phyloP scores from a whole-genome alignment of 2,797 vertebrate species.

The Gymnothorax javanicus region DNA sequence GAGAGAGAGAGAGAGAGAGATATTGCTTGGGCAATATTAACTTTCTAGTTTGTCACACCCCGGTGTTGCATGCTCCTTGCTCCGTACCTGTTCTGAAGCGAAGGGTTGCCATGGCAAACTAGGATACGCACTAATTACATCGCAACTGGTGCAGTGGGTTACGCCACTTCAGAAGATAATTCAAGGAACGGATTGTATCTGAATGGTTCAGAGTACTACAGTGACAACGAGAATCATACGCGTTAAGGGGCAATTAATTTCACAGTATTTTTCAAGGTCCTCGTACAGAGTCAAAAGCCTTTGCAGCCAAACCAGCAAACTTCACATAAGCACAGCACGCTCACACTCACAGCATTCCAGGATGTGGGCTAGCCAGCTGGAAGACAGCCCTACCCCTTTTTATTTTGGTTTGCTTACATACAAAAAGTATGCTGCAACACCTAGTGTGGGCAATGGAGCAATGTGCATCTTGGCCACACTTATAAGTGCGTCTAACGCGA shows the following conservation, averaged over 20 bases:
- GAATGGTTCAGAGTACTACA: not conserved
- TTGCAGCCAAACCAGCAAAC: too few relatives aligned
- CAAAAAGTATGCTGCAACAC: too few relatives aligned
- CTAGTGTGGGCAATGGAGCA: too few relatives aligned
- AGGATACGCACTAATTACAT: not conserved
- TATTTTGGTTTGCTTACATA: not conserved
- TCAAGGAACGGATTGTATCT: not conserved
- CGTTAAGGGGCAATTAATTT: not conserved
- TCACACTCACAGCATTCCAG: not conserved
- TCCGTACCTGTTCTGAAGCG: not conserved
- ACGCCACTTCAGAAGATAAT: not conserved
- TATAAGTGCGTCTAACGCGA: too few relatives aligned
- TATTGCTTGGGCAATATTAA: not conserved
- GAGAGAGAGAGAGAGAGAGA: not conserved
- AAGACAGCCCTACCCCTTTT: not conserved
- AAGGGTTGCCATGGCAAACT: not conserved
- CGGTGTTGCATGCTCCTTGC: not conserved
- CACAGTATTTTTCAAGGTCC: not conserved
- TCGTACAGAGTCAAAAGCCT: not conserved
- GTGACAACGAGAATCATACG: not conserved
- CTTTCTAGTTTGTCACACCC: not conserved
- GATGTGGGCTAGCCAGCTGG: not conserved
- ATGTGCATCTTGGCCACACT: too few relatives aligned
- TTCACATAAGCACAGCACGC: not conserved
- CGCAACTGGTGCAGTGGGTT: not conserved